These are phyloP conservation scores for Helogale parvula DNA, from an alignment of 2,113 vertebrate genomes.

Conservation along the genomic window DNA sequence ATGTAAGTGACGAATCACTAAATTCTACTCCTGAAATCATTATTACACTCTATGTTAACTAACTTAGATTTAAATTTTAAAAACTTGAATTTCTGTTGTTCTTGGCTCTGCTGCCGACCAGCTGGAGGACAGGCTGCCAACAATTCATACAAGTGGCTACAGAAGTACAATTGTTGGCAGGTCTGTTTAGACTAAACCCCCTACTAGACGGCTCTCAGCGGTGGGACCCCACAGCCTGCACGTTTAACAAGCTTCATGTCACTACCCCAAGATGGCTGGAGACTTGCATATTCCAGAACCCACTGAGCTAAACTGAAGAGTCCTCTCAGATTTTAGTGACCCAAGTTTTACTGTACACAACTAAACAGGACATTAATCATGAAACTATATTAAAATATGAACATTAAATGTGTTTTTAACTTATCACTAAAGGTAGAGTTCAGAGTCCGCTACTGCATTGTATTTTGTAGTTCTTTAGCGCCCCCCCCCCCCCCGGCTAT, in stretches of 20 bases:
- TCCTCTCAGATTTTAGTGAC: background rate
- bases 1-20: too few species aligned
- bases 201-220: background rate
- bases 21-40: too few species aligned
- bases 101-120: background rate
- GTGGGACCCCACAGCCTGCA: background rate
- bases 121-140: background rate
- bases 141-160: background rate
- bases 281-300: background rate
- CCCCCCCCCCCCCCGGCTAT: background rate
- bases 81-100: too few species aligned
- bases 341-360: background rate
- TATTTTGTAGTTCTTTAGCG: background rate
- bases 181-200: background rate
- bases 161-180: background rate
- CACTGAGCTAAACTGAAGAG: background rate
- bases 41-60: too few species aligned
- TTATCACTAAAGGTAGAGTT: background rate
- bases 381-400: background rate
- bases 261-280: background rate
- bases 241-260: background rate
- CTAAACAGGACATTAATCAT: background rate
- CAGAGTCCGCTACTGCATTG: background rate
- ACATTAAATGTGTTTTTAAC: background rate
- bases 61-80: too few species aligned